Base-by-base conservation (phyloP, 2,888 invertebrate species). In the Amorpha juglandis region DNA sequence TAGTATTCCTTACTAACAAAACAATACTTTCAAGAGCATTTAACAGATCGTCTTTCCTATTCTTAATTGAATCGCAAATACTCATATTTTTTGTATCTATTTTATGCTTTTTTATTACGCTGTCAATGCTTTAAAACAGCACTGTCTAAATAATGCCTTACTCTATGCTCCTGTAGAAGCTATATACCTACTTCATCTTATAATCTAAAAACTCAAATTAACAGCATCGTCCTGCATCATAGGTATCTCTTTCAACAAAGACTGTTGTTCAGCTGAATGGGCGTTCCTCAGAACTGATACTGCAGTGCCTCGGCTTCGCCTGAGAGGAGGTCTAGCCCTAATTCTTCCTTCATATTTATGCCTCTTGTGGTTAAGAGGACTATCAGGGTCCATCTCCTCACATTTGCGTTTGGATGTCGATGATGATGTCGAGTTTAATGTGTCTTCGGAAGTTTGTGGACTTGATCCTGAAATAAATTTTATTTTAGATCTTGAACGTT, bases 351-450 rank as follows among this genome's bases (percentile, higher is more conserved):
- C 86, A 69, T 85, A 92, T 63, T 90, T 93, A 27, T 89, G 86
- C 9, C 88, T 83, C 68, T 94, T 94, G 68, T 91, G 90, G 71
- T 90, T 91, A 1, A 92, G 65, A 0, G 94, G 93, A 69, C 93
- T 93, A 0, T 87, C 88, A 0, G 78, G 72, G 66, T 92, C 92
- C 38, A 89, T 72, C 11, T 90, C 90, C 0, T 84, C 82, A 16
- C 80, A 84, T 71, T 92, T 93, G 0, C 92, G 78, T 68, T 92
- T 92, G 0, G 87, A 84, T 0, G 87, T 82, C 27, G 91, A 91
- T 42, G 90, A 90, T 8, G 86, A 79, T 6, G 87, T 86, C 51
- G 65, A 65, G 33, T 87, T 80, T 12, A 75, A 73, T 0, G 82
- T 82, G 0, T 79, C 76, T 9, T 74, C 62, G 6, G 84, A 83